Conservation (phyloP, 2,888 invertebrate genomes). For the Dendrolimus pini region DNA sequence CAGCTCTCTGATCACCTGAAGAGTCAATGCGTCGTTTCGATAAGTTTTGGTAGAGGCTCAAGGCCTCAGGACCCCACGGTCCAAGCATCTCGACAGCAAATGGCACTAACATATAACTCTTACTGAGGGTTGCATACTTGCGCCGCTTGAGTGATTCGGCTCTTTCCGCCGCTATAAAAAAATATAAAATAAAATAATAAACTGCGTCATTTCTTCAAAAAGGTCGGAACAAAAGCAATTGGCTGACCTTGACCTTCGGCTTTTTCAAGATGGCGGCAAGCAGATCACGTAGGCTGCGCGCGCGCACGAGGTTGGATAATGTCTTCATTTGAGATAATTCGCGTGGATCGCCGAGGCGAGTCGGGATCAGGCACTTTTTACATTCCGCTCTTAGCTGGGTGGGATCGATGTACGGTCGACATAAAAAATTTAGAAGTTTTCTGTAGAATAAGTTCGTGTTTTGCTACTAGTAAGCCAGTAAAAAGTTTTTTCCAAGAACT, state of each 20-base stretch:
- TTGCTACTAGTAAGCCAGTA: not conserved
- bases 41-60: no score
- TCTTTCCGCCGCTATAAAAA: no score
- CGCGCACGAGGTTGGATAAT: slow-evolving; percentile 55
- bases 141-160: no score
- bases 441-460: no score
- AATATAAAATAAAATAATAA: no score
- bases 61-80: no score
- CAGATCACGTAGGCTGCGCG: slow-evolving; percentile 36
- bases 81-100: no score
- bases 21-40: no score
- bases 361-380: slow-evolving; percentile 32
- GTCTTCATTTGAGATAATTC: slow-evolving; percentile 71
- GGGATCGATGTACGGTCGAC: slow-evolving; percentile 38
- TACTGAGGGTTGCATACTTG: no score
- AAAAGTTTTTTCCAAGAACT: not conserved
- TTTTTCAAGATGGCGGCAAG: slow-evolving; percentile 27
- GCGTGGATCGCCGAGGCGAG: slow-evolving; percentile 32
- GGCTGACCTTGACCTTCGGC: not conserved
- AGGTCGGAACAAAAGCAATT: not conserved
- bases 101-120: no score
- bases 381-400: slow-evolving; percentile 49
- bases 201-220: no score
- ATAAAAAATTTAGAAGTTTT: slow-evolving; percentile 10
- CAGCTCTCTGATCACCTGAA: no score